phyloP scores from a whole-genome alignment of 35 echinoderm and acorn worm genomes.

The Strongylocentrotus purpuratus region DNA sequence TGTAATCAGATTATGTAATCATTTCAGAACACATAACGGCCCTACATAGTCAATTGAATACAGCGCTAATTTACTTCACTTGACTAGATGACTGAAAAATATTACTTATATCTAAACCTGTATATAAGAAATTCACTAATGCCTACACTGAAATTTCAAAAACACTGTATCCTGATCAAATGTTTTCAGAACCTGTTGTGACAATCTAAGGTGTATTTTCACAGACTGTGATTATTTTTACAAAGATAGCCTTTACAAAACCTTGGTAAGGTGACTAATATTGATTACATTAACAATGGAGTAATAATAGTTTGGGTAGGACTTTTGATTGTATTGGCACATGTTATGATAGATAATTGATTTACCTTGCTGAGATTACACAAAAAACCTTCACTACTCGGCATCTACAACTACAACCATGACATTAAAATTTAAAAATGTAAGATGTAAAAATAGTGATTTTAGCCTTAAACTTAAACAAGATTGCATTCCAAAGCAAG shows the following conservation, averaged over 20 bases:
- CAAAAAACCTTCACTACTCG: background rate
- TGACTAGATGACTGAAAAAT: background rate
- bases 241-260: background rate
- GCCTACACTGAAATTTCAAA: background rate
- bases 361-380: background rate
- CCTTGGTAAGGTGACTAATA: background rate
- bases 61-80: background rate
- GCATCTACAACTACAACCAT: background rate
- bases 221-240: background rate
- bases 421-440: background rate
- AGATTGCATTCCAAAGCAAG: too few species aligned
- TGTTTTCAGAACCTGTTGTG: background rate
- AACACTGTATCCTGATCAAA: background rate
- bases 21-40: background rate
- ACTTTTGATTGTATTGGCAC: background rate
- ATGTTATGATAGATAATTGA: background rate
- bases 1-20: too few species aligned
- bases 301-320: background rate
- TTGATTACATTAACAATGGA: constrained; percentile 5
- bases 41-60: background rate
- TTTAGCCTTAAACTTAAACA: too few species aligned
- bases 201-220: background rate
- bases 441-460: too few species aligned
- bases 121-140: background rate
- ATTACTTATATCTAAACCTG: too few species aligned